Evolutionary conservation across 2,888 invertebrate genomes (phyloP), one percentile per base, ranked within the genome.

Genomic region (Thalpophila matura): DNA sequence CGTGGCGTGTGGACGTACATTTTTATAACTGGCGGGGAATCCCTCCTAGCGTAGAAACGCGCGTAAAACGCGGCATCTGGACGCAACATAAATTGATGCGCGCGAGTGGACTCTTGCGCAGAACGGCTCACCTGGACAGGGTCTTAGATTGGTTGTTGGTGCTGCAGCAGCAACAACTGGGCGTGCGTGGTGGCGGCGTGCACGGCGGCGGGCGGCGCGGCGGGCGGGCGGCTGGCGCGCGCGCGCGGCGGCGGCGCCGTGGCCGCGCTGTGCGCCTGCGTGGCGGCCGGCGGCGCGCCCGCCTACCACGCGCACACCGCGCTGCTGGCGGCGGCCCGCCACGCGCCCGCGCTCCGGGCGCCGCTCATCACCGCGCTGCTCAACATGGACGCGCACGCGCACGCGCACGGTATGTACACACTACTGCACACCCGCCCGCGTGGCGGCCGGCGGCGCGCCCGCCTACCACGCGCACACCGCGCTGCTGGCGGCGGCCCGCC

Each of bases 121-220:
- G n/a, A n/a, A n/a, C n/a, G n/a, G n/a, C n/a, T n/a, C n/a, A n/a
- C n/a, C n/a, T n/a, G n/a, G n/a, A n/a, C n/a, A n/a, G n/a, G n/a
- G n/a, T n/a, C n/a, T n/a, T n/a, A n/a, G n/a, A n/a, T n/a, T n/a
- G n/a, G n/a, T n/a, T n/a, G n/a, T n/a, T n/a, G n/a, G n/a, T n/a
- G n/a, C n/a, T n/a, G n/a, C 82, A 97, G 79, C 0, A 79, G 98
- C 88, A 96, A 98, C 85, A 97, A 98, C 66, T 98, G 98, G 98
- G 95, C 98, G 71, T 95, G 97, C 68, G 96, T 98, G 68, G 94
- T 98, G 40, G 97, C 98, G 75, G 97, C 97, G 82, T 98, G 98
- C 84, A 96, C 98, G 69, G 96, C 96, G 49, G 91, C 45, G 62
- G 86, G 56, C 59, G 83, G 72, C 26, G 67, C 60, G 7, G 77